Evolutionary conservation across 2,888 invertebrate genomes (phyloP), one percentile per base, ranked within the genome.

Genomic region (Hololepta plana): DNA sequence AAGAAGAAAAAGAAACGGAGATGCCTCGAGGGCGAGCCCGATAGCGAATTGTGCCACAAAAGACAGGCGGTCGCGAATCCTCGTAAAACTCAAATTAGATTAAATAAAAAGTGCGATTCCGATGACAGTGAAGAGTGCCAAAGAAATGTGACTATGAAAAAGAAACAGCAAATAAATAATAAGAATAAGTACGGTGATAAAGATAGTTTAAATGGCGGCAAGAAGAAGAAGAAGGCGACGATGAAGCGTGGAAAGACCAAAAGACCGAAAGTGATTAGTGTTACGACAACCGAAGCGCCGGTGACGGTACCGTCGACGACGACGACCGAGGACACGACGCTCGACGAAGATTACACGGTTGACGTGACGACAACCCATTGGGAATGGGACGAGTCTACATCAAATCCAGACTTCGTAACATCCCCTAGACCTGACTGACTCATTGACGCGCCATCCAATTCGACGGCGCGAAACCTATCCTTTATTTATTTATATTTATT

Each of bases 151-250:
- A 30, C 33, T 38, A 38, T 36, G 33, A 44, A 43, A 35, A 53
- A 61, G 60, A 30, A 30, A 27, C 19, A 27, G n/a, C n/a, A n/a
- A n/a, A n/a, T n/a, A n/a, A 49, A 56, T 52, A 49, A 57, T 57
- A 50, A 63, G 59, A 50, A 60, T 63, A 45, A 45, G 43, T 35
- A 38, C 31, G 41, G 38, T 44, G 44, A 41, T 64, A 61, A 53
- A 59, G 59, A 56, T 54, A 60, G 41, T 39, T 28, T 33, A 29
- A 35, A 37, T 42, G 40, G 38, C 38, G 43, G 54, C 57, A 46
- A 56, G 55, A 49, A 60, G 59, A 51, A 60, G 57, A 47, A 53
- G 52, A 46, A 55, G 59, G 44, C 59, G 57, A 44, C 58, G 44
- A 41, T 33, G n/a, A 17, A 7, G 17, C 17, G 33, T 34, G 34